A percentile compares a stretch with the other conserved stretches of the same genome.
These are phyloP conservation scores for Rhopilema esculentum DNA, from an alignment of 30 jellyfish, hydroid and myxozoan species.

Conservation along the genomic window DNA sequence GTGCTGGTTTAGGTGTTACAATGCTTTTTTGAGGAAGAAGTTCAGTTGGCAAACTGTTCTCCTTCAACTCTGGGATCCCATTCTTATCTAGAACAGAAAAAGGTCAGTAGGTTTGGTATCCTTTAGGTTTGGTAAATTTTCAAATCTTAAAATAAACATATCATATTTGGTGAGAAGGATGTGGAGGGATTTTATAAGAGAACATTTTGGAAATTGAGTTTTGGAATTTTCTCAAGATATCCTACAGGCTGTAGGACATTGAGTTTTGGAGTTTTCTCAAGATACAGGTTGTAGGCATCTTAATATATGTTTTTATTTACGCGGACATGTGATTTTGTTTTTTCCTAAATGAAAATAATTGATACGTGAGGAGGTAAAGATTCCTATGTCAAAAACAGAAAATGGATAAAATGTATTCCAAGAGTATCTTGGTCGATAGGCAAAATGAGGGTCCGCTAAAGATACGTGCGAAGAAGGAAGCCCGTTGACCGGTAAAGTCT, in stretches of 20 bases:
- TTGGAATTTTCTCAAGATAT: background rate
- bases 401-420: background rate
- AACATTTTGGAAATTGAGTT: background rate
- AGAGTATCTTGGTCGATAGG: background rate
- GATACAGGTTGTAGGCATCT: background rate
- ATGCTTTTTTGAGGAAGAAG: background rate
- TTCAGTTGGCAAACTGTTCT: background rate
- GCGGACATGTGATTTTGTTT: background rate
- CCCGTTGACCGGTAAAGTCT: background rate
- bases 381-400: background rate
- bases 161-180: background rate
- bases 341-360: background rate
- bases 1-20: background rate
- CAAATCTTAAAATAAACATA: background rate
- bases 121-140: background rate
- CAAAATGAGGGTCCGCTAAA: background rate
- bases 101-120: background rate
- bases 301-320: background rate
- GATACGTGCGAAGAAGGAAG: background rate
- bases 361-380: background rate
- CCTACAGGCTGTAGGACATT: background rate
- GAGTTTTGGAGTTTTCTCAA: background rate
- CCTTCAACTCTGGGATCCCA: background rate
- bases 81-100: background rate
- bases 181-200: background rate